These are phyloP conservation scores for Hydrozoanthus tunicans DNA, from an alignment of 64 coral and sea anemone genomes.

Conservation along the genomic window DNA sequence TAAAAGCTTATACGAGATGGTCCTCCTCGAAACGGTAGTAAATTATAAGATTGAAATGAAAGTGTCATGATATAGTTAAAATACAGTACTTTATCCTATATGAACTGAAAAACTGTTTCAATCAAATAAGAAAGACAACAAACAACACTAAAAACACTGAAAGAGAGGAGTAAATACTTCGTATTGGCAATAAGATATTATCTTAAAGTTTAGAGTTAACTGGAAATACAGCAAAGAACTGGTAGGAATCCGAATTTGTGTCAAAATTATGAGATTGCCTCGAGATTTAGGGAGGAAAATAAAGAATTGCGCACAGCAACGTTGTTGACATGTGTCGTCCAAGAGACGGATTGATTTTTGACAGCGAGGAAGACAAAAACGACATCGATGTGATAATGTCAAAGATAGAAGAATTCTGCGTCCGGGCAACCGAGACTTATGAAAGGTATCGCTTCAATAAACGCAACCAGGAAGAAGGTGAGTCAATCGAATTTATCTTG, in stretches of 20 bases:
- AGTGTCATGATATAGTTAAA: too few species aligned
- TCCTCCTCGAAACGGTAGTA: too few species aligned
- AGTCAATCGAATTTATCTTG: conserved; percentile 50
- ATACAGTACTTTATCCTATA: too few species aligned
- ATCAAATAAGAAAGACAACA: too few species aligned
- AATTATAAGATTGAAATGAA: too few species aligned
- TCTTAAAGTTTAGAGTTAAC: not conserved
- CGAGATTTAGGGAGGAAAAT: conserved; percentile 1
- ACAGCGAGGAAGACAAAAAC: conserved; percentile 5
- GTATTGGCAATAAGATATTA: too few species aligned
- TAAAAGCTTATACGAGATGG: too few species aligned
- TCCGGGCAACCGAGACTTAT: conserved; percentile 54
- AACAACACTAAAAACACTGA: too few species aligned
- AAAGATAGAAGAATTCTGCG: conserved; percentile 40
- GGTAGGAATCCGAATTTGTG: not conserved
- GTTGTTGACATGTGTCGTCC: conserved; percentile 4
- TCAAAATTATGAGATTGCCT: conserved; percentile 29
- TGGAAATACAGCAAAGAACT: conserved; percentile 3
- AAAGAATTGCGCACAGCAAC: conserved; percentile 42
- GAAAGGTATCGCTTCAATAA: conserved; percentile 51
- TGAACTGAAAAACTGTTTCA: too few species aligned
- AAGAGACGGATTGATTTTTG: conserved; percentile 34
- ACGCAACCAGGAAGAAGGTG: conserved; percentile 23
- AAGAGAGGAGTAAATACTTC: too few species aligned
- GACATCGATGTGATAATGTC: conserved; percentile 32